Evolutionary conservation across 2,888 invertebrate species (phyloP).

Genomic region (Maniola hyperantus): DNA sequence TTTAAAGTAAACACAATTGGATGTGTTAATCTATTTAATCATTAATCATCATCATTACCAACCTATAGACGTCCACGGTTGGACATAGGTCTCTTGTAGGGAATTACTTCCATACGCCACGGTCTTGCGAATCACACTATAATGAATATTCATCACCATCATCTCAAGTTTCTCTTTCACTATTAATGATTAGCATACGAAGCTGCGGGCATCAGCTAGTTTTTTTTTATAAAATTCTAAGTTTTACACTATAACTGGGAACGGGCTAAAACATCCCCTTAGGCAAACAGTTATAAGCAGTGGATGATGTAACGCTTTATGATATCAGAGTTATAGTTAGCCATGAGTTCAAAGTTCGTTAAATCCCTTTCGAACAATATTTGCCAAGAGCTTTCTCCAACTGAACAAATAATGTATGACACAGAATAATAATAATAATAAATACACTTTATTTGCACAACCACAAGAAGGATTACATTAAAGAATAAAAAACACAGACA

Average conservation of each 20-base stretch:
- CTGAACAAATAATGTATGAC: constrained; percentile 23
- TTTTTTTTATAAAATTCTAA: not conserved
- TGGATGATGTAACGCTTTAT: constrained; percentile 1
- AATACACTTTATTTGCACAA: no score
- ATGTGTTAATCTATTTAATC: not conserved
- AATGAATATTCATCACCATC: no score
- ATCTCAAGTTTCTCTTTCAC: no score
- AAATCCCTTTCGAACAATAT: not conserved
- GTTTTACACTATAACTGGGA: no score
- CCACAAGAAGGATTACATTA: no score
- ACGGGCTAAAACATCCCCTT: not conserved
- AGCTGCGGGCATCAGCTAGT: no score
- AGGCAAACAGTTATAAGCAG: not conserved
- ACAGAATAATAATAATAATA: constrained; percentile 1
- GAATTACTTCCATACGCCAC: no score
- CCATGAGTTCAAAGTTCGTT: not conserved
- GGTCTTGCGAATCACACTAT: no score
- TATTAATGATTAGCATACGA: no score
- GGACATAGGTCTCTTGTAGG: no score
- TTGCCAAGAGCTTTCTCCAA: constrained; percentile 11
- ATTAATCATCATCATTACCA: not conserved
- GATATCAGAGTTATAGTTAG: constrained; percentile 1
- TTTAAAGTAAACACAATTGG: constrained; percentile 2
- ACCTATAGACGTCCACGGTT: not conserved
- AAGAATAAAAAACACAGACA: no score